Percentiles rank a stretch among this genome's conserved stretches.
phyloP scores from a whole-genome alignment of 2,797 vertebrate genomes.

The Anguilla obscura region DNA sequence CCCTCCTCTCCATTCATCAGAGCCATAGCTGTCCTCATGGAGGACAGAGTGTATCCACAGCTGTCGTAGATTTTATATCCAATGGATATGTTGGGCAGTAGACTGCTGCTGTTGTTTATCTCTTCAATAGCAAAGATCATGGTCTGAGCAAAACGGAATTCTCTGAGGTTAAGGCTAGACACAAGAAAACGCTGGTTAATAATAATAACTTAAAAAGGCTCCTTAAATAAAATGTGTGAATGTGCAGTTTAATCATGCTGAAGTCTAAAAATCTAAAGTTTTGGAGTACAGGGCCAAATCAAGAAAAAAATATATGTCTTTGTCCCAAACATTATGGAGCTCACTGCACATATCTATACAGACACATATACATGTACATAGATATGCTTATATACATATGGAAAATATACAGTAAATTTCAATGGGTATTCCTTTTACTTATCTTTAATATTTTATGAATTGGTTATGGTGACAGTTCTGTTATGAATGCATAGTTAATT shows the following conservation, averaged over 20 bases:
- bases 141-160: conserved; percentile 71
- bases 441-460: background rate
- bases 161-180: conserved; percentile 68
- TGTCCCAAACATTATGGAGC: no score
- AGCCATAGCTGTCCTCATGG: conserved; percentile 64
- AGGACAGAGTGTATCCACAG: conserved; percentile 65
- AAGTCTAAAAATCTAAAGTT: no score
- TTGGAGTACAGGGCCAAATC: no score
- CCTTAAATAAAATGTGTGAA: no score
- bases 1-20: conserved; percentile 65
- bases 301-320: no score
- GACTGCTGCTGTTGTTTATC: conserved; percentile 64
- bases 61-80: conserved; percentile 75
- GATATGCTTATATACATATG: background rate
- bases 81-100: conserved; percentile 68
- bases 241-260: no score
- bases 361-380: background rate
- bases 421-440: background rate
- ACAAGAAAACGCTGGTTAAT: conserved; percentile 19
- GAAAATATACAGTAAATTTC: background rate
- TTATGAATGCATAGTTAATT: background rate
- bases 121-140: conserved; percentile 74
- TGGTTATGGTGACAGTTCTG: background rate
- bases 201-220: background rate
- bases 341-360: no score